Evolutionary conservation across 2,888 invertebrate species (phyloP), one percentile per base, ranked within the genome.

Genomic region (Dioctria linearis): DNA sequence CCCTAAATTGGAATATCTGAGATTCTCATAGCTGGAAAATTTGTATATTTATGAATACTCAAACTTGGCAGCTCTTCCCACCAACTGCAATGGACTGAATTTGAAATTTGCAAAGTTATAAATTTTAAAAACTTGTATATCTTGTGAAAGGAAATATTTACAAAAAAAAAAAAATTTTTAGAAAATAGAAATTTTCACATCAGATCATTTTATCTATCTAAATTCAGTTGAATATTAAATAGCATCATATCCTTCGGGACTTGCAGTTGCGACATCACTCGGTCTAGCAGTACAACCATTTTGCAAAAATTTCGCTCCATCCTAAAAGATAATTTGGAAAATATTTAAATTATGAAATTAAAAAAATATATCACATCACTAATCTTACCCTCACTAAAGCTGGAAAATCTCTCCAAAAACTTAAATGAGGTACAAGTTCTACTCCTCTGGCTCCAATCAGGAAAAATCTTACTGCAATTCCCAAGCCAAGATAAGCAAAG

Each of bases 381-480:
- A 25, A 25, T 25, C 13, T 90, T 90, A 94, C 94, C 89, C 90
- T 92, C 49, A 94, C 92, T 84, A 94, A 90, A 83, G 90, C 90
- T 3, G 95, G 94, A 82, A 95, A 87, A 81, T 93, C 93, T 6
- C 88, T 88, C 95, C 95, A 95, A 87, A 95, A 95, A 79, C 91
- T 91, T 81, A 93, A 89, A 87, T 95, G 94, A 0, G 95, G 95
- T 84, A 95, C 90, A 84, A 94, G 90, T 89, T 95, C 95, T 81
- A 91, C 87, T 1, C 95, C 95, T 61, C 92, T 91, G 0, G 94
- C 94, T 43, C 94, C 94, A 87, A 93, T 91, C 59, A 93, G 87
- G 86, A 92, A 92, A 86, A 92, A 93, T 86, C 93, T 91, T 2
- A 92, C 90, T 65, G 92, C 86, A 73, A 92, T 91, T 76, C 95